Evolutionary conservation across 2,797 vertebrate genomes (phyloP), one percentile per base, ranked within the genome.

Genomic region (Micromesistius poutassou): DNA sequence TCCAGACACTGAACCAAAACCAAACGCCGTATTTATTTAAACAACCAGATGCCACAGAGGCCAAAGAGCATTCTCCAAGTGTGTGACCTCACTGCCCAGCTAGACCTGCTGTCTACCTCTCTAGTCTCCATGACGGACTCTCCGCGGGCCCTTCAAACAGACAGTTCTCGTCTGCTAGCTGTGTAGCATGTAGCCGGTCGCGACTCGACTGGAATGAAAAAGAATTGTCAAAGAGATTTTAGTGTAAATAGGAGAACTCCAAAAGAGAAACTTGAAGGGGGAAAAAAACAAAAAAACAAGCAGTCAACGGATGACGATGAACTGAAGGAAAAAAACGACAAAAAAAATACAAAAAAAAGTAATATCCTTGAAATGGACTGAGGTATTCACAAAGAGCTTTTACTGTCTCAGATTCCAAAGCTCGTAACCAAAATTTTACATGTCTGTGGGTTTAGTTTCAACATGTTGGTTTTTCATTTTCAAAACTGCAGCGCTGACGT

Each of bases 341-440:
- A 87, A 87, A 85, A 86, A 81, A 80, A 75, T 73, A 83, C 79
- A 82, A 94, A 92, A 90, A 91, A 77, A 92, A 95, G 95, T 79
- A 88, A 95, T 95, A 95, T 93, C 91, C 89, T 93, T 90, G 94
- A 93, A 91, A 93, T 91, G 96, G 96, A 97, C 92, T 94, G 94
- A 95, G 96, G 96, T 97, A 95, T 96, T 95, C 95, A 95, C 92
- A 91, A 93, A 94, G 93, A 94, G 92, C 92, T 93, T 94, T 93
- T 94, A 97, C 95, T 96, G 96, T 96, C 97, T 98, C 96, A 96
- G 98, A 98, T 98, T 97, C 97, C 97, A 98, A 98, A 99, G 97
- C 97, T 99, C 98, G 95, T 98, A 99, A 99, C 97, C 96, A 99
- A 99, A 98, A 97, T 93, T 96, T 95, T 93, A 89, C 95, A 96